phyloP scores from a whole-genome alignment of 2,797 vertebrate genomes.

The Parauchenoglanis punctatus region DNA sequence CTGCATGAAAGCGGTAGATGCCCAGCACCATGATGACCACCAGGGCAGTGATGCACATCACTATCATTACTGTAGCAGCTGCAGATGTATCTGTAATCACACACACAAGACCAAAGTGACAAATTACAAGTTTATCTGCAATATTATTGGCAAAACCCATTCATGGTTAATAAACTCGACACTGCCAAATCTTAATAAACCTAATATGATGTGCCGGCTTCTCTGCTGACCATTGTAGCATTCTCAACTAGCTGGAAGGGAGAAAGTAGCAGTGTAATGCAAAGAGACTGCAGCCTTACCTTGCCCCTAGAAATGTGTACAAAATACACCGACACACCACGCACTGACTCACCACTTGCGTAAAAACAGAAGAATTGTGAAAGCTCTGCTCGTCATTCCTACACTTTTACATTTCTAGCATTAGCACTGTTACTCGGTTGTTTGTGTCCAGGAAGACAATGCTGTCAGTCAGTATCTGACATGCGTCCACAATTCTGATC shows the following conservation, averaged over 20 bases:
- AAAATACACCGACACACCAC: background rate
- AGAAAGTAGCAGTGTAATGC: background rate
- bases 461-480: background rate
- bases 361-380: background rate
- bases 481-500: too few species aligned
- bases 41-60: conserved; percentile 88
- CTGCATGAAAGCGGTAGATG: conserved; percentile 83
- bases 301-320: background rate
- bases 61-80: conserved; percentile 83
- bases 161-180: background rate
- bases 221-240: background rate
- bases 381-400: background rate
- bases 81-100: conserved; percentile 70
- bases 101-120: background rate
- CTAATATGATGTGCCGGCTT: background rate
- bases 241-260: background rate
- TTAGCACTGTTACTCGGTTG: background rate
- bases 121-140: conserved; percentile 1
- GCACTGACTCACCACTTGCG: background rate
- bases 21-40: conserved; percentile 88
- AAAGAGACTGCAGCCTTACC: background rate
- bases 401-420: background rate
- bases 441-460: background rate
- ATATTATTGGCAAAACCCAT: background rate
- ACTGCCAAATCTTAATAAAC: background rate